Conservation (phyloP, 2,888 invertebrate species). For the Trichogramma dendrolimi region DNA sequence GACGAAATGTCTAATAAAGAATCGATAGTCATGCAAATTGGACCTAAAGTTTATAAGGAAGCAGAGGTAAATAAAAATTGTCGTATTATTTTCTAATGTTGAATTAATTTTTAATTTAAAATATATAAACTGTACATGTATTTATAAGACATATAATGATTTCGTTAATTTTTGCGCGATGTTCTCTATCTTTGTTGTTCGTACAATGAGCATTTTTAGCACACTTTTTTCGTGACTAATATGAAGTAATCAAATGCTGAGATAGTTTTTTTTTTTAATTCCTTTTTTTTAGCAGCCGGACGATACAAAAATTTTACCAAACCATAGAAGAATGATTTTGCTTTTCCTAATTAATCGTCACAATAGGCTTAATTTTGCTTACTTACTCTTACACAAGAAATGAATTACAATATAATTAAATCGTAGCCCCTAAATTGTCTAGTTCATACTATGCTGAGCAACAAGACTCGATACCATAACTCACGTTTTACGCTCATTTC, state of each 20-base stretch:
- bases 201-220: constrained; percentile 33
- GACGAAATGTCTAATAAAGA: no score
- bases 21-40: no score
- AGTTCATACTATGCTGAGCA: constrained; percentile 44
- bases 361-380: constrained; percentile 20
- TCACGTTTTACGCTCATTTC: constrained; percentile 21
- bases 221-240: constrained; percentile 9
- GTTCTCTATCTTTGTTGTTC: constrained; percentile 38
- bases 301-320: constrained; percentile 22
- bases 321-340: constrained; percentile 6
- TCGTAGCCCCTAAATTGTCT: constrained; percentile 39
- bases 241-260: constrained; percentile 15
- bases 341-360: neutral
- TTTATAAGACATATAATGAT: constrained; percentile 42
- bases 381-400: constrained; percentile 33
- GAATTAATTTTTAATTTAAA: constrained; percentile 53
- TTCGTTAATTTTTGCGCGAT: constrained; percentile 37
- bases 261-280: constrained; percentile 15
- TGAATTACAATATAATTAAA: constrained; percentile 36
- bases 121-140: constrained; percentile 54
- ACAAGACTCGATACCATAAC: constrained; percentile 31
- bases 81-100: constrained; percentile 33
- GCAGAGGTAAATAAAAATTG: neutral
- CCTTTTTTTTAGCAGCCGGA: constrained; percentile 26
- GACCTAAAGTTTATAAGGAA: neutral